These are phyloP conservation scores for Anoplius nigerrimus DNA, from an alignment of 2,888 invertebrate species.

Conservation along the genomic window DNA sequence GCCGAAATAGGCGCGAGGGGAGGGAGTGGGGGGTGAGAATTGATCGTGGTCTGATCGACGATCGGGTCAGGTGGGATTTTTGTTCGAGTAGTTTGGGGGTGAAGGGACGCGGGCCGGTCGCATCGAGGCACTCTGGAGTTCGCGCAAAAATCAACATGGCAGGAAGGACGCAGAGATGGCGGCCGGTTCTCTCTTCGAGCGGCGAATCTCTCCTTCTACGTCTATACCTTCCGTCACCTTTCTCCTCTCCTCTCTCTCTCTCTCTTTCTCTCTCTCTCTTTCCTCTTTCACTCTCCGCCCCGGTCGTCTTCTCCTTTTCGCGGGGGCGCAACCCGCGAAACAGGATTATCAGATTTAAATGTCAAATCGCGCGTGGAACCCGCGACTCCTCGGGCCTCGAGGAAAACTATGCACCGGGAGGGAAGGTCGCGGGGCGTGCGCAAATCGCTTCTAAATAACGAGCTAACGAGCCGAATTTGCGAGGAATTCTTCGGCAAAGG, in stretches of 20 bases:
- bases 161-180: constrained; percentile 67
- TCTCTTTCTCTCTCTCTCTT: background rate
- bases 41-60: background rate
- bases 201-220: constrained; percentile 15
- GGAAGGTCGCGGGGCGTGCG: constrained; percentile 16
- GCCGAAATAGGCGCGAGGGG: no score
- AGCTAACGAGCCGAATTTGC: constrained; percentile 72
- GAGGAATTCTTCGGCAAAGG: constrained; percentile 49
- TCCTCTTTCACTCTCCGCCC: background rate
- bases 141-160: constrained; percentile 71
- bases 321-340: constrained; percentile 38
- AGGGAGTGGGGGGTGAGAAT: no score
- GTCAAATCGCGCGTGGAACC: constrained; percentile 60
- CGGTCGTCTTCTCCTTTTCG: background rate
- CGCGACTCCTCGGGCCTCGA: constrained; percentile 49
- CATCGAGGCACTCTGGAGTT: constrained; percentile 33
- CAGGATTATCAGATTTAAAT: constrained; percentile 71
- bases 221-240: constrained; percentile 19
- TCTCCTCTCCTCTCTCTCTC: background rate
- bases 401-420: constrained; percentile 41
- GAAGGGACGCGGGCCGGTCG: constrained; percentile 14
- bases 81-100: no score
- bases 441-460: constrained; percentile 69
- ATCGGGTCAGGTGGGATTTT: no score
- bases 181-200: constrained; percentile 34